Evolutionary conservation across 2,113 vertebrate species (phyloP).

Genomic region (Xerus inauris): DNA sequence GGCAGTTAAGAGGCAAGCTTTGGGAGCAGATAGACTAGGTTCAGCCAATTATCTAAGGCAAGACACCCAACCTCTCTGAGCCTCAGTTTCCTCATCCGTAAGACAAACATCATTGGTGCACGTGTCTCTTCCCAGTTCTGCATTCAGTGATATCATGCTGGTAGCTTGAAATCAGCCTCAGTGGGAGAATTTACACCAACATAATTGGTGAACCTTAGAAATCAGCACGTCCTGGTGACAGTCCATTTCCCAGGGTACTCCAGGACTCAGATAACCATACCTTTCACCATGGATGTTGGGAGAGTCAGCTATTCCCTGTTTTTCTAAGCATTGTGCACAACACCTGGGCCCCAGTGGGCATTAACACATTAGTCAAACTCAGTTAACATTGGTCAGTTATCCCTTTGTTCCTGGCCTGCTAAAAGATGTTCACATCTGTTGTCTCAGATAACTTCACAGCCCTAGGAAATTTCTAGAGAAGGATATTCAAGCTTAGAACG

Average conservation of each 20-base stretch:
- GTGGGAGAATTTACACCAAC: neutral
- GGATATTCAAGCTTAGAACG: neutral
- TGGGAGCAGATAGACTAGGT: no score
- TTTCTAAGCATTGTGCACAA: neutral
- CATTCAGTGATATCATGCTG: neutral
- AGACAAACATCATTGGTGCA: neutral
- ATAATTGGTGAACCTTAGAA: neutral
- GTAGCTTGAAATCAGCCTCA: neutral
- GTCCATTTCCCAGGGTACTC: neutral
- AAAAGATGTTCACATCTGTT: neutral
- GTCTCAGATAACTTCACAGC: neutral
- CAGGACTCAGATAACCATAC: neutral
- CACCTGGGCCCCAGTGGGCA: neutral
- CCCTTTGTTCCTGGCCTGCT: neutral
- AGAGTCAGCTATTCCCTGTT: neutral
- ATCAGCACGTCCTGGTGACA: neutral
- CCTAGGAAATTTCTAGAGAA: neutral
- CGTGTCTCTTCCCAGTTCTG: neutral
- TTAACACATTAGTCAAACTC: neutral
- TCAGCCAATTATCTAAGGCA: neutral
- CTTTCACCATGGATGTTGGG: neutral
- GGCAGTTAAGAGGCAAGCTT: neutral
- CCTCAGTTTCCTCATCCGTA: constrained; percentile 6
- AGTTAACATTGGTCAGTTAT: neutral
- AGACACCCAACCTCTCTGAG: neutral